Evolutionary conservation across 2,797 vertebrate species (phyloP).

Genomic region (Sebastes itinus): DNA sequence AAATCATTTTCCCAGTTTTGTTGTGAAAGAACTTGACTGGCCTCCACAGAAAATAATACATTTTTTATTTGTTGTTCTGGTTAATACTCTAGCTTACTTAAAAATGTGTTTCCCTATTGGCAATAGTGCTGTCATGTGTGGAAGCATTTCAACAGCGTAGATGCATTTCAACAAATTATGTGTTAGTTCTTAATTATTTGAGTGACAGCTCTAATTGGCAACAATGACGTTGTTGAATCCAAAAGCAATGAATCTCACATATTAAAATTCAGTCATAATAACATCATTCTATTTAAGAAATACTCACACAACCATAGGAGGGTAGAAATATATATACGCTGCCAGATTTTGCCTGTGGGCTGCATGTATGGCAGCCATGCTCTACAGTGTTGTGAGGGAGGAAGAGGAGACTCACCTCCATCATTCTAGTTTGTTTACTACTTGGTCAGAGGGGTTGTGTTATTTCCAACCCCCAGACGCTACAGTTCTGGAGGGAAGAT

Average conservation of each 20-base stretch:
- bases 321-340: neutral
- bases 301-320: neutral
- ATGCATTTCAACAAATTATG: neutral
- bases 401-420: conserved; percentile 25
- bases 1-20: neutral
- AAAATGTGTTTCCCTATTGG: neutral
- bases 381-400: conserved; percentile 1
- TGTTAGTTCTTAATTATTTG: neutral
- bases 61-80: neutral
- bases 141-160: neutral
- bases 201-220: neutral
- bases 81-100: neutral
- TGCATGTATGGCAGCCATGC: conserved; percentile 6
- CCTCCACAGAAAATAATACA: neutral
- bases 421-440: conserved; percentile 62
- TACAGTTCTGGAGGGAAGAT: conserved; percentile 63
- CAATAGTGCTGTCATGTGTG: neutral
- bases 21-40: neutral
- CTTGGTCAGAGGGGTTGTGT: conserved; percentile 50
- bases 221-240: neutral
- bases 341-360: conserved; percentile 13
- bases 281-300: neutral
- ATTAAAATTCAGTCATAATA: neutral
- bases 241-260: neutral
- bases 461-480: conserved; percentile 60